Base-by-base conservation (phyloP, 23 tunicate species). In the Ascidia mentula region DNA sequence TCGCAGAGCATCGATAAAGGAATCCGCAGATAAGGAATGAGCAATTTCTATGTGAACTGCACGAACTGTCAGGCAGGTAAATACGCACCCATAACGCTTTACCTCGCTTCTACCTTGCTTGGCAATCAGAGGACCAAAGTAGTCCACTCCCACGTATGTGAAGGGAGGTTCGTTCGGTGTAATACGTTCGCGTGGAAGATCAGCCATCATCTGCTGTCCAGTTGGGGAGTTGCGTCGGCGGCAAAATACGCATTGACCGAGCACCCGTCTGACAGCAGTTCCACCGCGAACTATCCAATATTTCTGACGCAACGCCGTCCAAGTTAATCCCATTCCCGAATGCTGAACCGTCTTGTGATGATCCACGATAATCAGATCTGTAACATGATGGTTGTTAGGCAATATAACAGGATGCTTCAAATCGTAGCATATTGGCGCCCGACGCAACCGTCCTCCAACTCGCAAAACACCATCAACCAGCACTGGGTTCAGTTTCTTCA, bases 1-100 rank as follows among this genome's bases (percentile, higher is more conserved):
- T 33, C 75, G 33, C n/a, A 71, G 30, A 35, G 75, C 38, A 31
- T 34, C 75, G 30, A 71, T 71, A 71, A 71, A 71, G 5, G 34
- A 71, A 31, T 71, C 75, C 2, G 75, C 32, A 71, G 75, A 71
- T 20, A 71, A 31, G n/a, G 39, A 34, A 31, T 71, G 75, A 3
- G 75, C 75, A 3, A 71, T 31, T 9, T 83, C 87, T 13, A 83
- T 17, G 37, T 83, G 87, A 4, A 75, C 59, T 18, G 87, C 87
- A 3, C 73, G 69, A 3, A 77, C 40, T 1, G 80, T 35, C 80
- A 73, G 13, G 31, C 87, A 74, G 1, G 80, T 73, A 31, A 83
- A 74, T 1, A 83, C 12, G 32, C 70, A 69, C 32, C 80, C 45
- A 37, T 74, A 83, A 0, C 80, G 80, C 46, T 83, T 83, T 8